Evolutionary conservation across 2,888 invertebrate species (phyloP), one percentile per base, ranked within the genome.

Genomic region (Malthinus seriepunctatus): DNA sequence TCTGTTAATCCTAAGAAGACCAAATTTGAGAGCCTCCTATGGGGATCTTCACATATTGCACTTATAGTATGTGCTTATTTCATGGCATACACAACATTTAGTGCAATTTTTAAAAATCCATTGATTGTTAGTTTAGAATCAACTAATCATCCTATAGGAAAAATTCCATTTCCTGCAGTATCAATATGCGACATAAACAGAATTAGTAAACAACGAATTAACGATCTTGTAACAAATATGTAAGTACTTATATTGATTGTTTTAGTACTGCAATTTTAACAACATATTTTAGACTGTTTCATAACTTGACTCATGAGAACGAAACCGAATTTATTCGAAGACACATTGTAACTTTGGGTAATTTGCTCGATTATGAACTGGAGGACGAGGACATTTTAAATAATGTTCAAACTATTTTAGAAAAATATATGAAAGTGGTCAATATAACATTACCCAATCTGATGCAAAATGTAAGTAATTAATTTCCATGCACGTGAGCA

Each of bases 121-220:
- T 1, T 49, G 4, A 35, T 58, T 6, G 34, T 32, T 6, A 48
- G 15, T 33, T 58, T 58, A 31, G 57, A 58, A 48, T 31, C 31
- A 1, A 23, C 3, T 1, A 12, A 32, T 9, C 52, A 52, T 48
- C 57, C 52, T 9, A 35, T 53, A 15, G 3, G 8, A 6, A 48
- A 58, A 10, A 38, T 58, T 34, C 37, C 15, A 8, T 58, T 58
- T 44, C 57, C 57, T 10, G 57, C 23, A 8, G 23, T 60, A 8
- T 39, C 59, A 8, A 51, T 60, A 32, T 60, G 59, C 32, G 51
- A 55, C 8, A 39, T 60, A 11, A 60, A 60, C 33, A 60, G 55
- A 55, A 60, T 60, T 11, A 55, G 54, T 34, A 55, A 47, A 31
- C 45, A 15, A 23, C 10, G 47, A 9, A 32, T 34, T 9, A 14